Percentiles rank a stretch among this genome's conserved stretches.
phyloP scores from a whole-genome alignment of 2,888 invertebrate genomes.

The Sarcophaga caerulescens region DNA sequence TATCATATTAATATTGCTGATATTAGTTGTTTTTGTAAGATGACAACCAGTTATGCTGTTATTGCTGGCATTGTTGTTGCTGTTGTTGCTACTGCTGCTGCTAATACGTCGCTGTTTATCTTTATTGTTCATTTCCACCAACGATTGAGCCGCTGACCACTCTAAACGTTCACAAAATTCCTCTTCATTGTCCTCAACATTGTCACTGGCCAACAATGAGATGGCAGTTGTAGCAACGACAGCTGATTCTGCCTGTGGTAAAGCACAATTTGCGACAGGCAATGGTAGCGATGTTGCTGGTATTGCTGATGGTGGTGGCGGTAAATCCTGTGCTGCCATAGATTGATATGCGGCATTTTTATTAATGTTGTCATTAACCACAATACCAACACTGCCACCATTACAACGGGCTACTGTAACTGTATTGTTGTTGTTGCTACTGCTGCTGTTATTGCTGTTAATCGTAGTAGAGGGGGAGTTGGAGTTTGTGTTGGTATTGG shows the following conservation, averaged over 20 bases:
- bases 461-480: slow-evolving; percentile 29
- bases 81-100: slow-evolving; percentile 27
- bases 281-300: slow-evolving; percentile 36
- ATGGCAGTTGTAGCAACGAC: neutral
- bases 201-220: slow-evolving; percentile 33
- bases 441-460: slow-evolving; percentile 3
- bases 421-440: slow-evolving; percentile 33
- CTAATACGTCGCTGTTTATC: slow-evolving; percentile 74
- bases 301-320: slow-evolving; percentile 52
- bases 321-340: slow-evolving; percentile 58
- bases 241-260: slow-evolving; percentile 12
- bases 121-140: slow-evolving; percentile 80
- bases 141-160: slow-evolving; percentile 80
- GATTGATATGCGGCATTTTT: slow-evolving; percentile 71
- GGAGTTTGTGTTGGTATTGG: slow-evolving; percentile 65
- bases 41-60: slow-evolving; percentile 14
- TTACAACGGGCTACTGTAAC: slow-evolving; percentile 12
- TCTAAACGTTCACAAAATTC: slow-evolving; percentile 77
- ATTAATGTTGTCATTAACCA: slow-evolving; percentile 67
- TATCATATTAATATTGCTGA: slow-evolving; percentile 35
- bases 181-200: slow-evolving; percentile 69
- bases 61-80: neutral
- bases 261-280: neutral
- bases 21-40: slow-evolving; percentile 9
- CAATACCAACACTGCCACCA: slow-evolving; percentile 38